phyloP scores from a whole-genome alignment of 2,888 invertebrate species.

The Oscheius sp. region DNA sequence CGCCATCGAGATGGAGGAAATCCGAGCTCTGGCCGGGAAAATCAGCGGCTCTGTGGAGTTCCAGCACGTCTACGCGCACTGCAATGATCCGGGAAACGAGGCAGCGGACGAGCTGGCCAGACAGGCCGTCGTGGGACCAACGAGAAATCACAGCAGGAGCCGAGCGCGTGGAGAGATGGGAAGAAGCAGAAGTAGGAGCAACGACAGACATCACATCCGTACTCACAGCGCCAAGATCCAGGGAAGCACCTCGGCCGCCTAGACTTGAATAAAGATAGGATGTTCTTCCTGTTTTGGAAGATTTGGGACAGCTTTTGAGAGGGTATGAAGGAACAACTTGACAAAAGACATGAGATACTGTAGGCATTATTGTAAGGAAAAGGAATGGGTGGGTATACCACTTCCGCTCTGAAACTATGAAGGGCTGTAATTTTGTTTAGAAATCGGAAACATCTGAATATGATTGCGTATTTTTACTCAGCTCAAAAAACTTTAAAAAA shows the following conservation, averaged over 20 bases:
- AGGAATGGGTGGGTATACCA: too few relatives aligned
- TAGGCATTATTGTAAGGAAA: too few relatives aligned
- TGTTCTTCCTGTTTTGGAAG: too few relatives aligned
- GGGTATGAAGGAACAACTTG: too few relatives aligned
- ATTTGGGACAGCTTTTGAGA: too few relatives aligned
- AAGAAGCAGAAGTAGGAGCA: neutral
- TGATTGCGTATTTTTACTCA: too few relatives aligned
- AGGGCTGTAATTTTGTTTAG: too few relatives aligned
- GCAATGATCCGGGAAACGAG: slow-evolving; percentile 31
- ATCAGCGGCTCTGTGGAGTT: slow-evolving; percentile 15
- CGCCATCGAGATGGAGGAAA: slow-evolving; percentile 12
- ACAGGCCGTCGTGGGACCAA: slow-evolving; percentile 25
- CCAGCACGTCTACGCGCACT: slow-evolving; percentile 34
- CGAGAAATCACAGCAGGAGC: neutral
- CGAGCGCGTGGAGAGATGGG: slow-evolving; percentile 4
- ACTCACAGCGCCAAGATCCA: slow-evolving; percentile 23
- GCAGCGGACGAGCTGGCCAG: slow-evolving; percentile 27
- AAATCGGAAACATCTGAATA: too few relatives aligned
- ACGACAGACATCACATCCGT: slow-evolving; percentile 13
- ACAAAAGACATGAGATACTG: too few relatives aligned
- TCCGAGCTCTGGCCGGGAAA: neutral
- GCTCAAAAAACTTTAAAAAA: too few relatives aligned
- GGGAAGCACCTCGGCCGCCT: slow-evolving; percentile 13
- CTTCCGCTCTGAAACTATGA: too few relatives aligned
- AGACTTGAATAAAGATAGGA: neutral